Evolutionary conservation across 1,140 invertebrate genomes (phyloP).

Genomic region (Pseudomyrmex sp.): DNA sequence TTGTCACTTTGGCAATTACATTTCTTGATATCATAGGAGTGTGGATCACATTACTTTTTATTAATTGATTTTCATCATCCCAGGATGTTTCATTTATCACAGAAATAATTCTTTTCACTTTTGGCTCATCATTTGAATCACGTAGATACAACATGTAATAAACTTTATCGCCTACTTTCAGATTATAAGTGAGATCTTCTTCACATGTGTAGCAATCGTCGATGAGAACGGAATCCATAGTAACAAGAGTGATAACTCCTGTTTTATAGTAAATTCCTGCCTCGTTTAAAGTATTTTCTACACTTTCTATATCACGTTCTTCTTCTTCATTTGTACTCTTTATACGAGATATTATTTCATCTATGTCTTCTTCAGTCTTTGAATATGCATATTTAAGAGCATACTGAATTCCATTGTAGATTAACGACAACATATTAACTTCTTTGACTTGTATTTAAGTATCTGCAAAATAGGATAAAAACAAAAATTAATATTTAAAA

Average conservation of each 20-base stretch:
- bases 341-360: constrained; percentile 65
- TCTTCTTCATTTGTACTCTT: constrained; percentile 26
- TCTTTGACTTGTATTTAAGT: constrained; percentile 67
- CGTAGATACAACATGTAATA: constrained; percentile 74
- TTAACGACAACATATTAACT: constrained; percentile 75
- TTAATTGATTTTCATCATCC: constrained; percentile 59
- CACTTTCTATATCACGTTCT: neutral
- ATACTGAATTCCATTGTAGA: constrained; percentile 60
- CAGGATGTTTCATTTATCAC: constrained; percentile 70
- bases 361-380: constrained; percentile 57
- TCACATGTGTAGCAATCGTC: constrained; percentile 78
- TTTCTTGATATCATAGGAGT: constrained; percentile 81
- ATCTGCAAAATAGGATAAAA: constrained; percentile 50
- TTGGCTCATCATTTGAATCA: constrained; percentile 68
- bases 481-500: constrained; percentile 5
- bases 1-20: constrained; percentile 85
- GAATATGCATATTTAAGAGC: constrained; percentile 27
- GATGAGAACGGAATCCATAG: constrained; percentile 72
- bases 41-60: constrained; percentile 29
- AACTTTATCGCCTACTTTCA: constrained; percentile 76
- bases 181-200: constrained; percentile 34
- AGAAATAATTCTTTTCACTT: constrained; percentile 77
- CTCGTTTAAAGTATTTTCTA: constrained; percentile 10
- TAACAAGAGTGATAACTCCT: constrained; percentile 75
- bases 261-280: constrained; percentile 76